Percentiles rank a stretch among this genome's conserved stretches.
Evolutionary conservation across 2,888 invertebrate genomes (phyloP).

Genomic region (Lasioglossum lativentre): DNA sequence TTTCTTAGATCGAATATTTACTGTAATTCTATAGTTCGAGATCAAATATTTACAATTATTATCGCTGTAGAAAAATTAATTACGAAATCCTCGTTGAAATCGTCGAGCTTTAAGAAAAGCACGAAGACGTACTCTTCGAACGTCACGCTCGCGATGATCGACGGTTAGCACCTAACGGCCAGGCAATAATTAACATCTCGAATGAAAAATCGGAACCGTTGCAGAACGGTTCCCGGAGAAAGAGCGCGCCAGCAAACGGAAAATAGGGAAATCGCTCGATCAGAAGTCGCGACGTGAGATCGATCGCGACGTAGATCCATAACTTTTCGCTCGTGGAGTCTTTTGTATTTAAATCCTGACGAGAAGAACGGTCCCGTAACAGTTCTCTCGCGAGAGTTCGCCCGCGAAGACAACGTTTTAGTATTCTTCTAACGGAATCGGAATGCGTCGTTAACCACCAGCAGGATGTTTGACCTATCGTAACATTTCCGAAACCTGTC

Average conservation of each 20-base stretch:
- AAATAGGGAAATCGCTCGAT: background rate
- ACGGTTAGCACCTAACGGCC: slow-evolving; percentile 4
- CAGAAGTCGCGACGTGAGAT: background rate
- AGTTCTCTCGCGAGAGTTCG: background rate
- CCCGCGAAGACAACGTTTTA: background rate
- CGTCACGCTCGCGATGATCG: background rate
- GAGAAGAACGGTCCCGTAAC: slow-evolving; percentile 31
- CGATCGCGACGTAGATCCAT: slow-evolving; percentile 9
- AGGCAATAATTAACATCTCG: background rate
- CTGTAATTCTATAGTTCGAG: no score
- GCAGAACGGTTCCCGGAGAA: slow-evolving; percentile 11
- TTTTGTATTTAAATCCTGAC: slow-evolving; percentile 30
- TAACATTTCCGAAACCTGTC: slow-evolving; percentile 62
- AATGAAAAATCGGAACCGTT: background rate
- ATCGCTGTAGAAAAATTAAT: background rate
- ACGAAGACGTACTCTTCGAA: background rate
- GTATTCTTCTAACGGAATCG: slow-evolving; percentile 42
- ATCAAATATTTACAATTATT: no score
- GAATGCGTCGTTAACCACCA: slow-evolving; percentile 43
- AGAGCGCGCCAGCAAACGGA: background rate
- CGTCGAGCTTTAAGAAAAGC: background rate
- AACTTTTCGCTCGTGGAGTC: background rate
- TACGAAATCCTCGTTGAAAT: background rate
- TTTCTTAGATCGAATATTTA: no score
- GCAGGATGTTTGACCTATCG: slow-evolving; percentile 57